These are phyloP conservation scores for Orchesellides sinensis DNA, from an alignment of 2,888 invertebrate species.

Conservation along the genomic window DNA sequence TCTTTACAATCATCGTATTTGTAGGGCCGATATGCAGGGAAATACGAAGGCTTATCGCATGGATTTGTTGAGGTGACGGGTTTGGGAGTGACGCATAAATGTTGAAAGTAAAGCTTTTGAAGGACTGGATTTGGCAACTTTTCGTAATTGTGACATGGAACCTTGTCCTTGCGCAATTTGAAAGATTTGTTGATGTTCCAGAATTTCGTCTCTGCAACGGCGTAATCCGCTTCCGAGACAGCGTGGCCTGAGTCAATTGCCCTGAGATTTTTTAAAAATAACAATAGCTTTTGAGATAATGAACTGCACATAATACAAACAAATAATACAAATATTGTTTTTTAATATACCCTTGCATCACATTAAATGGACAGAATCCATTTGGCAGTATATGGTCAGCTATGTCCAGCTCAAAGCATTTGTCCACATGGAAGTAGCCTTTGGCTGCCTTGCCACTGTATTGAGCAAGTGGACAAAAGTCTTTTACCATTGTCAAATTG, in stretches of 20 bases:
- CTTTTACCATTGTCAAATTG: not conserved
- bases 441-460: not conserved
- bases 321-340: too few species aligned
- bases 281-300: not conserved
- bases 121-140: not conserved
- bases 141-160: not conserved
- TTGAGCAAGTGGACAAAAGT: not conserved
- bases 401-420: not conserved
- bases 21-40: not conserved
- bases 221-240: not conserved
- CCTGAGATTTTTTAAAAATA: not conserved
- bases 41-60: not conserved
- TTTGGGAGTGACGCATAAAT: not conserved
- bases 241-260: not conserved
- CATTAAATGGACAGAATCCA: slow-evolving; percentile 9
- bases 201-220: not conserved
- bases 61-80: not conserved
- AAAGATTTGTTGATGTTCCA: not conserved
- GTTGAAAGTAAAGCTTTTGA: slow-evolving; percentile 5
- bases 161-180: not conserved
- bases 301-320: too few species aligned
- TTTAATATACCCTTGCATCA: not conserved
- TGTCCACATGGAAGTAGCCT: not conserved
- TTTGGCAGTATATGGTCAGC: not conserved
- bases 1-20: not conserved